Base-by-base conservation (phyloP, 2,113 vertebrate genomes). In the Gopherus flavomarginatus region DNA sequence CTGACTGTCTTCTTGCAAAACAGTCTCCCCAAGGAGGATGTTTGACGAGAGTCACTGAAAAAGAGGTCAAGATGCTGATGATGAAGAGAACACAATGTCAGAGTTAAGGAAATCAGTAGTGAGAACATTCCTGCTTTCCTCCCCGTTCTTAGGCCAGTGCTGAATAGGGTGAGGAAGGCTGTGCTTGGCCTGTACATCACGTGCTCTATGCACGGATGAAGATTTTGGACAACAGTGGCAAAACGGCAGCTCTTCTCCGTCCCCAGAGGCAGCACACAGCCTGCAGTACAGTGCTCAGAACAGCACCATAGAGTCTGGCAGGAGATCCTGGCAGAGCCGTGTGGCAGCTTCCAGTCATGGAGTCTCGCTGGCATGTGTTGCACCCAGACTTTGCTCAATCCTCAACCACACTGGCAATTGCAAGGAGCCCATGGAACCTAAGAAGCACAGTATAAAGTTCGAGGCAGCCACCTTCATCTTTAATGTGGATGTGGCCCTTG, bases 1-100 rank as follows among this genome's bases (percentile, higher is more conserved):
- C 56, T 94, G 93, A 83, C 85, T 56, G 1, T 95, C 95, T 96
- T 92, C 95, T 91, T 83, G 90, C 88, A 81, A 94, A 95, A 84
- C 22, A 10, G 42, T 85, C 85, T 31, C 52, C 89, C 86, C 0
- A 38, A 8, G 94, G 86, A 91, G 94, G 84, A 94, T 4, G 1
- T 92, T 84, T 86, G 89, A n/a, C 38, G 3, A 88, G 72, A 91
- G 94, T 83, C 49, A 8, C 95, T 84, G 94, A 90, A 82, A 91
- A 69, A 92, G 91, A 95, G 82, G 65, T 93, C 88, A 0, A 50
- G 77, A 83, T 44, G 26, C 88, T 93, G 95, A 88, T 92, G 19
- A 38, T 11, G 0, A 3, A 35, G 85, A 62, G 50, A 83, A 27
- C 35, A 0, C 4, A 1, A 89, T 86, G 85, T 11, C 92, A 80